These are phyloP conservation scores for Drosophila anomalata DNA, from an alignment of 2,888 invertebrate species.

Conservation along the genomic window DNA sequence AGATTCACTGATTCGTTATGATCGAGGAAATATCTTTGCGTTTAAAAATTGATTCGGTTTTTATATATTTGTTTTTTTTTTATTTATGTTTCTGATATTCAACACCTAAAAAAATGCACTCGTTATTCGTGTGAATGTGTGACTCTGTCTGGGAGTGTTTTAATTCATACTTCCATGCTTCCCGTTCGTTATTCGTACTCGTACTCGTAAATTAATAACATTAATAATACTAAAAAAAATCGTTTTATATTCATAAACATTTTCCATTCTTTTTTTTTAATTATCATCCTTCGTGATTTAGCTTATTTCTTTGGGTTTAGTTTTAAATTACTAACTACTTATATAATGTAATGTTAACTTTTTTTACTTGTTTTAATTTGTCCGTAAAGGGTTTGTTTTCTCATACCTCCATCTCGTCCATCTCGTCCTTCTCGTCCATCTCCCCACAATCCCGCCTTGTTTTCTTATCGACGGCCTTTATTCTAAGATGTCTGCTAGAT, in stretches of 20 bases:
- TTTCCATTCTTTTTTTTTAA: slow-evolving; percentile 51
- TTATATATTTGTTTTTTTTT: slow-evolving; percentile 49
- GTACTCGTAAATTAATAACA: slow-evolving; percentile 66
- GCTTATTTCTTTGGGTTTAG: slow-evolving; percentile 57
- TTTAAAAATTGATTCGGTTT: slow-evolving; percentile 45
- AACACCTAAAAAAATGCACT: slow-evolving; percentile 65
- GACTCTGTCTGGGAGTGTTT: slow-evolving; percentile 17
- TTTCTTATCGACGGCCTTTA: slow-evolving; percentile 30
- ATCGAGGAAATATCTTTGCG: slow-evolving; percentile 32
- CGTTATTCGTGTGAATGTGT: slow-evolving; percentile 42
- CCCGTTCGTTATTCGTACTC: slow-evolving; percentile 41
- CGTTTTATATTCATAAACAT: slow-evolving; percentile 65
- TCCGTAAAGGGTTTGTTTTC: slow-evolving; percentile 74
- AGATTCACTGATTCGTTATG: slow-evolving; percentile 20
- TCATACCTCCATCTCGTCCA: slow-evolving; percentile 16
- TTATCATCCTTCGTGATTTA: slow-evolving; percentile 45
- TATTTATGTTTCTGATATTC: slow-evolving; percentile 42
- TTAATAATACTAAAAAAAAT: slow-evolving; percentile 65
- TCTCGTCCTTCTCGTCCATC: too few relatives aligned
- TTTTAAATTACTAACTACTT: slow-evolving; percentile 83
- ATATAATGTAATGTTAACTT: slow-evolving; percentile 83
- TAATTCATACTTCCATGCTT: neutral
- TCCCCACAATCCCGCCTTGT: slow-evolving; percentile 1
- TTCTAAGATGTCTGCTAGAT: slow-evolving; percentile 41
- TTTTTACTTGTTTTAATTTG: slow-evolving; percentile 83